Percentiles rank a stretch among this genome's conserved stretches.
These are phyloP conservation scores for Porites lutea DNA, from an alignment of 64 coral and sea anemone species.

Conservation along the genomic window DNA sequence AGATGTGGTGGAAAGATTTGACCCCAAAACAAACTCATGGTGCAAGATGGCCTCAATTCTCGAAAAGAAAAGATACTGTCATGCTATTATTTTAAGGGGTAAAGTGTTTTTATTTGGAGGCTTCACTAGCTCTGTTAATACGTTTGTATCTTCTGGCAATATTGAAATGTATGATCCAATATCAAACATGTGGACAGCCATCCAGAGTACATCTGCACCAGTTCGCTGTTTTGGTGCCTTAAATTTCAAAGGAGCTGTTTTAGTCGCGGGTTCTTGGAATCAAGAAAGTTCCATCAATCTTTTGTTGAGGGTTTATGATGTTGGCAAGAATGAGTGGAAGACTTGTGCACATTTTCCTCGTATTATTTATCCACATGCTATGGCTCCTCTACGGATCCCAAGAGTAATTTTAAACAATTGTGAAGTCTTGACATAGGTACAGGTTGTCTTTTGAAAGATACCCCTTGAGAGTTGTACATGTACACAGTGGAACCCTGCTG, in stretches of 20 bases:
- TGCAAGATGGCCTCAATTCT: background rate
- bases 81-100: conserved; percentile 32
- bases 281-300: too few relatives aligned
- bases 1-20: conserved; percentile 41
- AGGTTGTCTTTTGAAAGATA: too few relatives aligned
- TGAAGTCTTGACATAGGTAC: too few relatives aligned
- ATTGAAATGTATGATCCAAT: conserved; percentile 63
- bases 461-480: too few relatives aligned
- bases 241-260: conserved; percentile 47
- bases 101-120: background rate
- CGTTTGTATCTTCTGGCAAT: background rate
- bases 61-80: conserved; percentile 23
- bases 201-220: background rate
- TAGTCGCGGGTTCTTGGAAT: conserved; percentile 36
- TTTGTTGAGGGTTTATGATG: too few relatives aligned
- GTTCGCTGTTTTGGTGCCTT: conserved; percentile 22
- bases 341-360: too few relatives aligned
- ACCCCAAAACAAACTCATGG: conserved; percentile 40
- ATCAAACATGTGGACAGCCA: background rate
- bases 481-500: too few relatives aligned
- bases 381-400: too few relatives aligned
- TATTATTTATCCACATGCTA: too few relatives aligned
- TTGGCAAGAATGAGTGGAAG: too few relatives aligned
- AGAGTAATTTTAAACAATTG: too few relatives aligned
- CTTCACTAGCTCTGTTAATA: conserved; percentile 7